A percentile compares a stretch with the other conserved stretches of the same genome.
phyloP scores from a whole-genome alignment of 1,140 invertebrate genomes.

The Leptopilina clavipes region DNA sequence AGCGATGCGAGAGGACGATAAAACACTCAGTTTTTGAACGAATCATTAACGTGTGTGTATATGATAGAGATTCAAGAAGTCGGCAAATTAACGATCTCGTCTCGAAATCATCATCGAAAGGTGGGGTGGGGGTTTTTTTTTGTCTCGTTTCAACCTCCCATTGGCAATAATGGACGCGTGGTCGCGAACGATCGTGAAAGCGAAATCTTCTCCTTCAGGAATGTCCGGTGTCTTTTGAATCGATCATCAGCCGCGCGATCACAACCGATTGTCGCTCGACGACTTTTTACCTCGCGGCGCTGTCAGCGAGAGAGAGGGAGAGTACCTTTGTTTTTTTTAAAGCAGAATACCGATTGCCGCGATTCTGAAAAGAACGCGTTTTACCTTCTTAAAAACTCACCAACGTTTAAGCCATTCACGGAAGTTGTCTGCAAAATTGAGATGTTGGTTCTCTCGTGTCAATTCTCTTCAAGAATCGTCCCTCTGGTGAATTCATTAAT shows the following conservation, averaged over 20 bases:
- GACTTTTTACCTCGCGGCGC: constrained; percentile 28
- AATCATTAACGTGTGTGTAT: too few species aligned
- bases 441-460: not conserved
- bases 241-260: constrained; percentile 7
- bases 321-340: not conserved
- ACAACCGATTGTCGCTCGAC: constrained; percentile 1
- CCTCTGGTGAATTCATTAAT: too few species aligned
- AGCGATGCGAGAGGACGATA: too few species aligned
- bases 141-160: not conserved
- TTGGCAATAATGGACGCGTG: not conserved
- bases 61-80: not conserved
- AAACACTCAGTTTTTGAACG: too few species aligned
- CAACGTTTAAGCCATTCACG: not conserved
- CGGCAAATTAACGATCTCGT: constrained; percentile 7
- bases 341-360: not conserved
- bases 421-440: constrained; percentile 15
- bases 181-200: not conserved
- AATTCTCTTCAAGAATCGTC: too few species aligned
- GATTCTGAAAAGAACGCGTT: constrained; percentile 21
- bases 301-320: not conserved
- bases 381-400: constrained; percentile 15
- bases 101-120: not conserved
- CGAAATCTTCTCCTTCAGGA: constrained; percentile 28
- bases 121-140: not conserved
- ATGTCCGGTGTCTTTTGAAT: constrained; percentile 15